Conservation (phyloP, 2,797 vertebrate genomes). For the Gallinago stenura region DNA sequence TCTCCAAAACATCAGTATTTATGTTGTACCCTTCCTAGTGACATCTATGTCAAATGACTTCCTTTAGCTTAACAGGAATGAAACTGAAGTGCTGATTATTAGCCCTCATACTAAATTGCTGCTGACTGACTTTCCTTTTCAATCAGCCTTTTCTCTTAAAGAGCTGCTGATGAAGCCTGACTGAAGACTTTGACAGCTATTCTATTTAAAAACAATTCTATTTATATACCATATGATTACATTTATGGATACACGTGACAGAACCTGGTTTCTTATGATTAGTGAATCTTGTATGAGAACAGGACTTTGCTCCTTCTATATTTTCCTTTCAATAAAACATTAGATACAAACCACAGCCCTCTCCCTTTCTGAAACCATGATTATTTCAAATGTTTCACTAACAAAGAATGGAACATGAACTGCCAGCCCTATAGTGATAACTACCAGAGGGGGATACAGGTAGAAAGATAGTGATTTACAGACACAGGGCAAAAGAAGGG, state of each 20-base stretch:
- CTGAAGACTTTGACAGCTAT: slow-evolving; percentile 41
- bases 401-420: not conserved
- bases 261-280: slow-evolving; percentile 10
- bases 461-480: not conserved
- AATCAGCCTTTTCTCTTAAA: slow-evolving; percentile 30
- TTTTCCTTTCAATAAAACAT: not conserved
- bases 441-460: too few relatives aligned
- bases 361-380: not conserved
- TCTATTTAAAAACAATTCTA: slow-evolving; percentile 50
- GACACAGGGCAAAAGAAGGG: fast-evolving
- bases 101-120: slow-evolving; percentile 44
- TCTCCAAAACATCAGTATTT: slow-evolving; percentile 16
- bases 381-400: not conserved
- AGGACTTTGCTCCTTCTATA: not conserved
- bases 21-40: not conserved
- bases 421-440: fast-evolving
- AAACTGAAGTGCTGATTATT: slow-evolving; percentile 57
- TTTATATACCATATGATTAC: slow-evolving; percentile 56
- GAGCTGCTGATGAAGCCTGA: slow-evolving; percentile 37
- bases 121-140: slow-evolving; percentile 30
- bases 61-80: slow-evolving; percentile 32
- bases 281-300: not conserved
- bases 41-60: slow-evolving; percentile 45
- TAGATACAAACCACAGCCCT: not conserved
- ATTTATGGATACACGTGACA: not conserved